A percentile compares a stretch with the other conserved stretches of the same genome.
Evolutionary conservation across 2,888 invertebrate genomes (phyloP).

Genomic region (Rhyacophila evoluta): DNA sequence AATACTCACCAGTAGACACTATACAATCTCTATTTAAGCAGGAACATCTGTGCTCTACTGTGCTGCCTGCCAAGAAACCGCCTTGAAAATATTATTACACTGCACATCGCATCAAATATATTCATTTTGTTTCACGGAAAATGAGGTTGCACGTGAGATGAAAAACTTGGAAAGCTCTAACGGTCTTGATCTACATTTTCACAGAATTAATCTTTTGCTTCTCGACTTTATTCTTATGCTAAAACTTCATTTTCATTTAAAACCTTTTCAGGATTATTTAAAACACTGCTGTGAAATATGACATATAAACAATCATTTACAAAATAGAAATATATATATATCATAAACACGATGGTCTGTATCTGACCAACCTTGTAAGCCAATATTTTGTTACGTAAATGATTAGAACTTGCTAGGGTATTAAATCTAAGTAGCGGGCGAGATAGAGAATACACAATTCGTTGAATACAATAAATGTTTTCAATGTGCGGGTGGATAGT

Average conservation of each 20-base stretch:
- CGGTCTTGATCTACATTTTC: not conserved
- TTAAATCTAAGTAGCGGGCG: too few species aligned
- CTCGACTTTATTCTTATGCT: not conserved
- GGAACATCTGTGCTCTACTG: not conserved
- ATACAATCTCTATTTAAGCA: not conserved
- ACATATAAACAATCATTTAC: too few species aligned
- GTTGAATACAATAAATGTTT: too few species aligned
- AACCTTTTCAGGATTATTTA: not conserved
- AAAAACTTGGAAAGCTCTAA: not conserved
- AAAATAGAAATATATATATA: too few species aligned
- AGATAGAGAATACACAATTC: too few species aligned
- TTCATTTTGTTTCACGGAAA: not conserved
- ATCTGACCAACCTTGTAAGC: too few species aligned
- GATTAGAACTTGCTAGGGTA: too few species aligned
- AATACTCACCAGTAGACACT: not conserved
- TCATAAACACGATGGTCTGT: too few species aligned
- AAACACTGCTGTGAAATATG: not conserved
- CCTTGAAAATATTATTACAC: slow-evolving; percentile 2
- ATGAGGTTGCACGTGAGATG: slow-evolving; percentile 2
- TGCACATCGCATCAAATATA: not conserved
- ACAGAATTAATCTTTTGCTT: slow-evolving; percentile 3
- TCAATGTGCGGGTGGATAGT: too few species aligned
- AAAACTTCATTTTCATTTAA: not conserved
- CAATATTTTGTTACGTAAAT: too few species aligned
- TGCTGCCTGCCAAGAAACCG: not conserved